Percentiles rank a stretch among this genome's conserved stretches.
These are phyloP conservation scores for Dicyrtoma fusca DNA, from an alignment of 2,888 invertebrate genomes.

Conservation along the genomic window DNA sequence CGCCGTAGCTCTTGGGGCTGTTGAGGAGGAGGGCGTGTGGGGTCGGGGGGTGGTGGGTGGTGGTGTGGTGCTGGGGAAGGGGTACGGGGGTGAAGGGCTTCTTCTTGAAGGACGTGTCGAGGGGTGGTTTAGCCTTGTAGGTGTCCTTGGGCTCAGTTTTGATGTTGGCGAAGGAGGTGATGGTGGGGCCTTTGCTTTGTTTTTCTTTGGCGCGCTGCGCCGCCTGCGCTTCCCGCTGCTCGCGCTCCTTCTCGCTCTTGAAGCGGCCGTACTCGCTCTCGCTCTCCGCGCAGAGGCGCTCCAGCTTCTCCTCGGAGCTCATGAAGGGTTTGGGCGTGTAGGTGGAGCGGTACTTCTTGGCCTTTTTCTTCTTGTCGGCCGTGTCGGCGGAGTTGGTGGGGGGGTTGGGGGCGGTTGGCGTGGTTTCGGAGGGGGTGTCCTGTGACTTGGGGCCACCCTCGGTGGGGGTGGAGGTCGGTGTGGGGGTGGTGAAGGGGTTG, in stretches of 20 bases:
- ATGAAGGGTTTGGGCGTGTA: conserved; percentile 21
- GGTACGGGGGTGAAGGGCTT: too few relatives aligned
- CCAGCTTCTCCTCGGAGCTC: conserved; percentile 30
- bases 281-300: conserved; percentile 28
- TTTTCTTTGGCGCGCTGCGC: background rate
- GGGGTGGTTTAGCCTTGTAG: too few relatives aligned
- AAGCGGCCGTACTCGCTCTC: conserved; percentile 31
- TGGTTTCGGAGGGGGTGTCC: conserved; percentile 2
- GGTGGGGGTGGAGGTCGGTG: background rate
- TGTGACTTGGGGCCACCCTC: too few relatives aligned
- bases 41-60: too few relatives aligned
- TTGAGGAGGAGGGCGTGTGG: too few relatives aligned
- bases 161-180: too few relatives aligned
- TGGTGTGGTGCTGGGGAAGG: too few relatives aligned
- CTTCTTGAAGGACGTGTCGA: too few relatives aligned
- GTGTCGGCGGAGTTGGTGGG: background rate
- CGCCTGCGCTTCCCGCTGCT: too few relatives aligned
- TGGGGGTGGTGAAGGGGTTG: background rate
- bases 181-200: too few relatives aligned
- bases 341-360: conserved; percentile 20
- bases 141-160: too few relatives aligned
- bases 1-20: too few relatives aligned
- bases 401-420: background rate
- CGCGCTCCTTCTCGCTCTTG: conserved; percentile 2
- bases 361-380: conserved; percentile 39